Evolutionary conservation across 2,113 vertebrate species (phyloP).

Genomic region (Panurus biarmicus): DNA sequence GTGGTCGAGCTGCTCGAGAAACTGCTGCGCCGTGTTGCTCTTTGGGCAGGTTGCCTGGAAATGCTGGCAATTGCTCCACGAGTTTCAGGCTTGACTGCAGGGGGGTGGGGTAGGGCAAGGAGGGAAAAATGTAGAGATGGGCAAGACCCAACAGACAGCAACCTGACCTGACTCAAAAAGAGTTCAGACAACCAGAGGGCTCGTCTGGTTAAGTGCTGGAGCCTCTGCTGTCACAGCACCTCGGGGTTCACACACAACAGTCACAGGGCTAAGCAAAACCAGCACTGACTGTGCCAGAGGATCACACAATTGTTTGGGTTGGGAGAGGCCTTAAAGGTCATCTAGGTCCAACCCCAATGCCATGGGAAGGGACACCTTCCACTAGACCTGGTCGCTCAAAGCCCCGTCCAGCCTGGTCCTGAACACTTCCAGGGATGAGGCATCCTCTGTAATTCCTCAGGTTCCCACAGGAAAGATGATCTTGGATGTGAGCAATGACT

Average conservation of each 20-base stretch:
- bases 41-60: not conserved
- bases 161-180: not conserved
- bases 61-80: not conserved
- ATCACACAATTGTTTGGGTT: not conserved
- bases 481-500: not conserved
- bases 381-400: not conserved
- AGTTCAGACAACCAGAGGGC: not conserved
- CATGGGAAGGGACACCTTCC: not conserved
- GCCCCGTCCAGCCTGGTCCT: not conserved
- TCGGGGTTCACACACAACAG: not conserved
- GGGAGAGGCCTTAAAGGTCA: not conserved
- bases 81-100: not conserved
- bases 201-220: not conserved
- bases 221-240: not conserved
- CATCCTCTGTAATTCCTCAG: not conserved
- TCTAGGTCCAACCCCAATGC: not conserved
- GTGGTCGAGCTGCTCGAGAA: not conserved
- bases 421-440: not conserved
- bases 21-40: not conserved
- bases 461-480: not conserved
- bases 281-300: not conserved
- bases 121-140: not conserved
- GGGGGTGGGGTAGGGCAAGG: not conserved
- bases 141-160: not conserved
- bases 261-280: not conserved